Base-by-base conservation (phyloP, 1,140 invertebrate genomes). In the Lepidurus packardi region DNA sequence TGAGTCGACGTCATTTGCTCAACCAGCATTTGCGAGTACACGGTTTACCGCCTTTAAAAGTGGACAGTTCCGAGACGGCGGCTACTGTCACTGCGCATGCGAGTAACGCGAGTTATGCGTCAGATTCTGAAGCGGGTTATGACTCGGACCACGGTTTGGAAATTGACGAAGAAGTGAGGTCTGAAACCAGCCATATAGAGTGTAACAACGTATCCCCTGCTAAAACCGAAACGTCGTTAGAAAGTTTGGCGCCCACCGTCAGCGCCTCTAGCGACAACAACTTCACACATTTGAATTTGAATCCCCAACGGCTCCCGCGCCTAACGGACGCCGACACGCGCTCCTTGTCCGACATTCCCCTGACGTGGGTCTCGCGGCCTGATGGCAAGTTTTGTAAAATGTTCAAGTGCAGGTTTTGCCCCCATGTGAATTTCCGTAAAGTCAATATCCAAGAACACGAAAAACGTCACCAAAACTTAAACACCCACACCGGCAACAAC, bases 391-490 rank as follows among this genome's bases (percentile, higher is more conserved):
- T 93, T 78, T 88, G 89, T 10, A 94, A 94, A 85, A 93, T 96
- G 89, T 91, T 92, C 81, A 93, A 94, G 82, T 96, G 93, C 83
- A 87, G 91, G 43, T 91, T 89, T 82, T 95, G 94, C 84, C 93
- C 94, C 0, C 93, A 94, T 83, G 91, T 93, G 1, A 94, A 94
- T 82, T 86, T 89, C 9, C 85, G 91, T 44, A 91, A 92, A 85
- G 90, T 90, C 44, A 93, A 93, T 83, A 91, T 95, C 43, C 88
- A 90, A n/a, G 92, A 93, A 80, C 94, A 96, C 84, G 93, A 95
- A 84, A 90, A 91, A 83, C 93, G 95, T 90, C 94, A 95, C 84
- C 87, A 87, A n/a, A 81, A 34, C 34, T 34, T 34, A 34, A 34
- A 34, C 34, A 4, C 34, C 34, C 3, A 34, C 34, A 34, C 34